Evolutionary conservation across 2,888 invertebrate genomes (phyloP).

Genomic region (Iselma pallidipennis): DNA sequence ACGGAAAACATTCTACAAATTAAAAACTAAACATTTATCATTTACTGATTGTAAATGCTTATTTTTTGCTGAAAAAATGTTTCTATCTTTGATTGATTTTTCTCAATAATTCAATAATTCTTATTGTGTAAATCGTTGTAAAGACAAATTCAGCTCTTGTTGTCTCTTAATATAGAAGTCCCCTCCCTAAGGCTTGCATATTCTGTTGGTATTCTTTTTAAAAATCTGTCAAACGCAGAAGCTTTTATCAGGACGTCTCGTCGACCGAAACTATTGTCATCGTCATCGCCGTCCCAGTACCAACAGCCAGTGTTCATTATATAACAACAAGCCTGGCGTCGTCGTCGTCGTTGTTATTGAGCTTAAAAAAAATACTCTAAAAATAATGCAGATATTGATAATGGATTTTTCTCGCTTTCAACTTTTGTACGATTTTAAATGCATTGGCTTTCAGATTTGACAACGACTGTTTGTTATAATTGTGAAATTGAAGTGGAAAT

Average conservation of each 20-base stretch:
- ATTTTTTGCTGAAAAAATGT: no score
- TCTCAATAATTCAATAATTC: background rate
- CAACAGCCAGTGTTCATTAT: conserved; percentile 50
- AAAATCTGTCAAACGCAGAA: conserved; percentile 55
- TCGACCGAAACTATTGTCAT: conserved; percentile 47
- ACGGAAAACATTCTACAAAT: no score
- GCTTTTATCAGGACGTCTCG: conserved; percentile 52
- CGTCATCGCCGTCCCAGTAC: conserved; percentile 37
- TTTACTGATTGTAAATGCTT: no score
- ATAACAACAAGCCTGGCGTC: conserved; percentile 34
- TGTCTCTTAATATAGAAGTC: background rate
- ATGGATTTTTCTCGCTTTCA: conserved; percentile 52
- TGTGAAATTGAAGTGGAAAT: conserved; percentile 6
- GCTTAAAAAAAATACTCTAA: conserved; percentile 33
- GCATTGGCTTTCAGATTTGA: conserved; percentile 45
- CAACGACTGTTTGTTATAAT: conserved; percentile 32
- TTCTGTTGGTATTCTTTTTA: conserved; percentile 44
- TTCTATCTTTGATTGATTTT: no score
- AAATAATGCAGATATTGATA: conserved; percentile 56
- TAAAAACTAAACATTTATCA: no score
- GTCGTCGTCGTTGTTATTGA: conserved; percentile 45
- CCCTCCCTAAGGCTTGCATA: conserved; percentile 6
- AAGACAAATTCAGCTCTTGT: background rate
- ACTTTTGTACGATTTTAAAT: conserved; percentile 47
- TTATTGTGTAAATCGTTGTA: background rate